Conservation (phyloP, 1,140 invertebrate genomes). For the Nebria ingens region DNA sequence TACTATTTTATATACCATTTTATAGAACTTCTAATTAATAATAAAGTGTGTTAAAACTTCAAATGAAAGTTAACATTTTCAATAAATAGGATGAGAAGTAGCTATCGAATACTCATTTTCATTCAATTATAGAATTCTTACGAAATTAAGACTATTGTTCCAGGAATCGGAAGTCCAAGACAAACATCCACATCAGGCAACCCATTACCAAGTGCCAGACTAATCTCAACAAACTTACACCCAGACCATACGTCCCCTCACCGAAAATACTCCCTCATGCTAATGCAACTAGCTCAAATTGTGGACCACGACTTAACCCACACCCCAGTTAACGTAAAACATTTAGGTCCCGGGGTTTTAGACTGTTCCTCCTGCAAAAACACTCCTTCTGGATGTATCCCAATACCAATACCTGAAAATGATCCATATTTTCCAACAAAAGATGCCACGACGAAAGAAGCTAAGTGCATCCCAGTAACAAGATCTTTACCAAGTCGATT, state of each 20-base stretch:
- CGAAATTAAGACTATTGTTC: too few species aligned
- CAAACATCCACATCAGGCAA: constrained; percentile 40
- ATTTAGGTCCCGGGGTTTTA: neutral
- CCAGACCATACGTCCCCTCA: constrained; percentile 47
- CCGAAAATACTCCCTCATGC: constrained; percentile 50
- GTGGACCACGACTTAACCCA: constrained; percentile 63
- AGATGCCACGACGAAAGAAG: constrained; percentile 48
- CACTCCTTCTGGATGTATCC: constrained; percentile 62
- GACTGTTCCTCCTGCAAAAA: neutral
- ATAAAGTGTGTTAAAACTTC: too few species aligned
- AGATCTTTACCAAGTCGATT: constrained; percentile 53
- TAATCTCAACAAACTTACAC: constrained; percentile 54
- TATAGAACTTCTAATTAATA: too few species aligned
- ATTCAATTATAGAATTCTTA: too few species aligned
- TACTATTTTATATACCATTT: too few species aligned
- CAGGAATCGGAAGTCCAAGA: constrained; percentile 50
- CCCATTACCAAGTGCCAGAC: constrained; percentile 53
- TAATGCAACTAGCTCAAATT: constrained; percentile 75
- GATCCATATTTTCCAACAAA: constrained; percentile 55
- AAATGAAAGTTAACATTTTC: too few species aligned
- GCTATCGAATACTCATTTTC: too few species aligned
- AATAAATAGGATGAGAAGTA: too few species aligned
- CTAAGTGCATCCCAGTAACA: constrained; percentile 57
- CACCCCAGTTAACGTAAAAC: constrained; percentile 43
- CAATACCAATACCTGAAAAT: constrained; percentile 53